Conservation (phyloP, 2,888 invertebrate genomes). For the Megastigmus dorsalis region DNA sequence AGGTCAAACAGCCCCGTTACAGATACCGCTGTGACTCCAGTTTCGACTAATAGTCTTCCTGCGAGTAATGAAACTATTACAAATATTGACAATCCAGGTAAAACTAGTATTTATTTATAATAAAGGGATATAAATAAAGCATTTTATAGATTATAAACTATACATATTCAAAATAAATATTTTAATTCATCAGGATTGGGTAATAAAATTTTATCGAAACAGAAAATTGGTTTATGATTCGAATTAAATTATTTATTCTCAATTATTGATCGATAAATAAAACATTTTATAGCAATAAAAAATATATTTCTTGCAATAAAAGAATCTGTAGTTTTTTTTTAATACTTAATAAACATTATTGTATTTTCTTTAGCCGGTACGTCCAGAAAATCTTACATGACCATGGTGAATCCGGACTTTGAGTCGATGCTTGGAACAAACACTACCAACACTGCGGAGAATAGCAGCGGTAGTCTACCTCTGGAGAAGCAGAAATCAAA, state of each 20-base stretch:
- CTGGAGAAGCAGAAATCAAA: neutral
- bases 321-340: too few relatives aligned
- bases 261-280: too few relatives aligned
- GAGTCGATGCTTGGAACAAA: conserved; percentile 39
- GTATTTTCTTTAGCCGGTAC: neutral
- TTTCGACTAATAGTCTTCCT: neutral
- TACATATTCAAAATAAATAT: neutral
- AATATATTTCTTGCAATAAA: too few relatives aligned
- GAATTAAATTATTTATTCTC: neutral
- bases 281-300: too few relatives aligned
- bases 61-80: neutral
- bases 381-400: conserved; percentile 49
- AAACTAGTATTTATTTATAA: conserved; percentile 3
- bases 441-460: neutral
- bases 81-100: conserved; percentile 13
- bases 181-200: too few relatives aligned
- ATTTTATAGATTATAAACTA: neutral
- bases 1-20: conserved; percentile 49
- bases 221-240: neutral
- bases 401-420: conserved; percentile 52
- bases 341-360: too few relatives aligned
- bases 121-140: neutral
- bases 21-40: too few relatives aligned
- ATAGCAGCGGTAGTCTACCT: neutral
- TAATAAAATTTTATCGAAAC: neutral